Evolutionary conservation across 2,113 vertebrate genomes (phyloP).

Genomic region (Stictonetta naevosa): DNA sequence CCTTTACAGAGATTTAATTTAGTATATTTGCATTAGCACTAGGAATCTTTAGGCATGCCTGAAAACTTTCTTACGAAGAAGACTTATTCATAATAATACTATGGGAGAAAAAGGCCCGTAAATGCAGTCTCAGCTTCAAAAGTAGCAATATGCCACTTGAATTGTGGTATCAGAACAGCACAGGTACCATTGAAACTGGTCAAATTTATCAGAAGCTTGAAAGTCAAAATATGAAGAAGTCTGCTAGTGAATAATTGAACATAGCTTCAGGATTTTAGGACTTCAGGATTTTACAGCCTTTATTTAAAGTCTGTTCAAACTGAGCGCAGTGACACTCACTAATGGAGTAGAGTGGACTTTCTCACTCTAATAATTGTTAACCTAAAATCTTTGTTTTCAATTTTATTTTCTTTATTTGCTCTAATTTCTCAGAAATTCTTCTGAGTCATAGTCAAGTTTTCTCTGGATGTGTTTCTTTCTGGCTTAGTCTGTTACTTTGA

Average conservation of each 20-base stretch:
- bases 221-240: neutral
- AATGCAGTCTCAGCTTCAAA: neutral
- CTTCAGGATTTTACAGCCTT: neutral
- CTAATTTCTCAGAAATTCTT: neutral
- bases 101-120: neutral
- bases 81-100: neutral
- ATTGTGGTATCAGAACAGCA: neutral
- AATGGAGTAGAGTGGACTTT: neutral
- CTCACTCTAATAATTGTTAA: neutral
- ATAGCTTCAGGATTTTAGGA: neutral
- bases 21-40: neutral
- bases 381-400: neutral
- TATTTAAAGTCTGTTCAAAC: neutral
- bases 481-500: neutral
- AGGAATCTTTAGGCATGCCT: neutral
- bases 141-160: accelerated
- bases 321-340: neutral
- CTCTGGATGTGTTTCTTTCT: neutral
- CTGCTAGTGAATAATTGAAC: neutral
- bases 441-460: neutral
- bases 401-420: neutral
- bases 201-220: neutral
- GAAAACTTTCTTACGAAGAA: neutral
- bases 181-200: neutral
- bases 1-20: neutral